These are phyloP conservation scores for Cyanoderma ruficeps DNA, from an alignment of 2,113 vertebrate genomes.

Conservation along the genomic window DNA sequence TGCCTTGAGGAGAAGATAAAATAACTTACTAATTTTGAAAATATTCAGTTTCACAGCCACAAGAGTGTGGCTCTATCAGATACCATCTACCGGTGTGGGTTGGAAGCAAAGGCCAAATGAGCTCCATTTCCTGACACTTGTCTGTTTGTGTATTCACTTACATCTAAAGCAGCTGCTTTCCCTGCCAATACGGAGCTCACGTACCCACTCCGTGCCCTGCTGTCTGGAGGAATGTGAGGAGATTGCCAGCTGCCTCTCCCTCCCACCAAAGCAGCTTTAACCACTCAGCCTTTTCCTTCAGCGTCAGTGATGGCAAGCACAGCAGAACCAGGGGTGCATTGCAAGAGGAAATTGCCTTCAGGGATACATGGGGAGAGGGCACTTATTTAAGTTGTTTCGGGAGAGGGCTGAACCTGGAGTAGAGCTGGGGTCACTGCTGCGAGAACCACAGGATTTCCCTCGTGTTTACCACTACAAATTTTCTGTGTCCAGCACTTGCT, in stretches of 20 bases:
- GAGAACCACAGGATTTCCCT: not conserved
- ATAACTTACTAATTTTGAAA: not conserved
- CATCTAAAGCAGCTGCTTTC: not conserved
- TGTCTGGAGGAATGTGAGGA: not conserved
- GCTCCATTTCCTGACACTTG: not conserved
- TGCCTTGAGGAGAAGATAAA: not conserved
- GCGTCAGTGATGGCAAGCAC: not conserved
- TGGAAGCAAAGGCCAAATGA: not conserved
- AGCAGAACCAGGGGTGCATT: not conserved
- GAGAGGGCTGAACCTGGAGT: not conserved
- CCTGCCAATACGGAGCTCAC: not conserved
- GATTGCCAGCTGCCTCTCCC: not conserved
- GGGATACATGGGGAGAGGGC: not conserved
- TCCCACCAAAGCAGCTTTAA: not conserved
- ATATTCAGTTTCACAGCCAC: not conserved
- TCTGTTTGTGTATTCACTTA: not conserved
- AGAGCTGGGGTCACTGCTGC: not conserved
- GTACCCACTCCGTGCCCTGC: not conserved
- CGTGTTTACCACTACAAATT: not conserved
- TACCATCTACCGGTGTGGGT: not conserved
- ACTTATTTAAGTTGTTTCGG: not conserved
- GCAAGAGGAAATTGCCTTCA: not conserved
- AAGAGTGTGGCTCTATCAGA: not conserved
- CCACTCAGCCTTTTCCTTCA: not conserved
- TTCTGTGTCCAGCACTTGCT: not conserved